Evolutionary conservation across 2,113 vertebrate species (phyloP), one percentile per base, ranked within the genome.

Genomic region (Ursus arctos): DNA sequence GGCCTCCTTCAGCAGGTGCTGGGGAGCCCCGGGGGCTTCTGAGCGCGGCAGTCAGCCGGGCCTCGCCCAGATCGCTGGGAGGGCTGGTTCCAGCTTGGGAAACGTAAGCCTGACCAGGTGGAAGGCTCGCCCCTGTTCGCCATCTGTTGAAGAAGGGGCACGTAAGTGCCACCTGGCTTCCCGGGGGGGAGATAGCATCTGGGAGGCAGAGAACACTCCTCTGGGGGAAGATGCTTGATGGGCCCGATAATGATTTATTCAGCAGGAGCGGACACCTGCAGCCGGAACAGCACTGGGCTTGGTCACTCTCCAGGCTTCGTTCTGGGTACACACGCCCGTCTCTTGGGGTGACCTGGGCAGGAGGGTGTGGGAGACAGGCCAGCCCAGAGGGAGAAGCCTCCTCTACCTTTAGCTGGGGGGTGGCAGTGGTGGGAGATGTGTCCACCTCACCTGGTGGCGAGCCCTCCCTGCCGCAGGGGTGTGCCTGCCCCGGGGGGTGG

Each of bases 231-330:
- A 80, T 0, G 72, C 85, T 71, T 43, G 92, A 82, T 13, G 47
- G 84, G 79, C 19, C 40, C 14, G 6, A 1, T 2, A 65, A 98
- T 98, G 91, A 97, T 92, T 98, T 97, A 98, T 98, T 97, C 94
- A 98, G 82, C n/a, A 43, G 89, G 47, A 40, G 31, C 69, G 84
- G 97, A 92, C 94, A 97, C 96, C 96, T 71, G 92, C 18, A n/a
- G 49, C 47, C 33, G 18, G 91, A 36, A 84, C 10, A 0, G 57
- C 2, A 4, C 71, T 1, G 57, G 80, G 43, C 74, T 18, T 36
- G 90, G 72, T 53, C 13, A 0, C 19, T 43, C 72, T 55, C 90
- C 69, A 72, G 92, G 63, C 22, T 82, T 47, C 4, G 0, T n/a
- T 71, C 79, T 57, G 77, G 53, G 21, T 43, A 5, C 15, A 24